Conservation (phyloP, 2,888 invertebrate genomes). For the Suillia variegata region DNA sequence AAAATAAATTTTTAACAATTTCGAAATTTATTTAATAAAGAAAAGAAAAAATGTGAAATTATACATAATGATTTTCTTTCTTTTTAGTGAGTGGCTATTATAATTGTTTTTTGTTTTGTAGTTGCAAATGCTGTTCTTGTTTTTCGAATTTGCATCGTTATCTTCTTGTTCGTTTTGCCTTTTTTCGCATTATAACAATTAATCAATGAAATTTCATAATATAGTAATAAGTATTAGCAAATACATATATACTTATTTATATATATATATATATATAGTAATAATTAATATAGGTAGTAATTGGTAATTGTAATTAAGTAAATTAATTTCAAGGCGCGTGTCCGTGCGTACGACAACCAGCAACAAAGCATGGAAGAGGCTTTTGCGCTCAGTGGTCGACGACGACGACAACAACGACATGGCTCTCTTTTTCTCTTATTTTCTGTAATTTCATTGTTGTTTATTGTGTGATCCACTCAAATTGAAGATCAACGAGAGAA, state of each 20-base stretch:
- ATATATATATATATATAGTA: no score
- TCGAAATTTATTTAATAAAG: background rate
- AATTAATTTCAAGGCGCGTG: no score
- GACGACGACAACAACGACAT: background rate
- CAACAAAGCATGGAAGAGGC: background rate
- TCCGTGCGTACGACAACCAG: background rate
- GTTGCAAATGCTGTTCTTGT: conserved; percentile 10
- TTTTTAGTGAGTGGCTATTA: no score
- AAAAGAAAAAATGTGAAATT: background rate
- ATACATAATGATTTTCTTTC: background rate
- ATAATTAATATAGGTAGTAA: conserved; percentile 24
- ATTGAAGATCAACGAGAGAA: no score
- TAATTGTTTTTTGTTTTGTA: conserved; percentile 24
- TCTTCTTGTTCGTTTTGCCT: conserved; percentile 25
- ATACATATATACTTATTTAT: conserved; percentile 1
- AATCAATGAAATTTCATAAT: conserved; percentile 47
- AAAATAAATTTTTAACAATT: background rate
- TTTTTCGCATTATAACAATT: conserved; percentile 55
- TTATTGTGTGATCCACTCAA: background rate
- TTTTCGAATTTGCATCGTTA: no score
- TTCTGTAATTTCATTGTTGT: background rate
- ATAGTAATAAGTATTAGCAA: conserved; percentile 1
- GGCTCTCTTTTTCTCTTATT: background rate
- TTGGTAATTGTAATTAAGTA: conserved; percentile 7
- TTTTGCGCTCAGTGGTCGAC: background rate